phyloP scores from a whole-genome alignment of 2,888 invertebrate species.

The Drosophila flavopinicola region DNA sequence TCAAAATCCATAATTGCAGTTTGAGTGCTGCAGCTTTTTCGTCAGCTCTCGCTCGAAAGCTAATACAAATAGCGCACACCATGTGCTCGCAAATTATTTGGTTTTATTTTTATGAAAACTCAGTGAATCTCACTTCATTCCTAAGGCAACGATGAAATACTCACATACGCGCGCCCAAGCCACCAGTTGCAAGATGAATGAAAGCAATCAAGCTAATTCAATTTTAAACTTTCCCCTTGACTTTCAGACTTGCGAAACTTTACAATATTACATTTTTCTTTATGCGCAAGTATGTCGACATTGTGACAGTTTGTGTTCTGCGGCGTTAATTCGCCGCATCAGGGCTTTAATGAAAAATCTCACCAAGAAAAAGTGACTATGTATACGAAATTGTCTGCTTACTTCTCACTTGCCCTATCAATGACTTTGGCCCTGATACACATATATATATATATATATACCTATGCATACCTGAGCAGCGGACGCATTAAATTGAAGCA shows the following conservation, averaged over 20 bases:
- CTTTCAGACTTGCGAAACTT: slow-evolving; percentile 37
- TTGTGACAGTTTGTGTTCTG: slow-evolving; percentile 29
- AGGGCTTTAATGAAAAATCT: slow-evolving; percentile 42
- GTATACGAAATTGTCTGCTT: slow-evolving; percentile 2
- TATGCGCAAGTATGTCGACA: slow-evolving; percentile 15
- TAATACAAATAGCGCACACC: slow-evolving; percentile 25
- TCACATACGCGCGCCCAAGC: slow-evolving; percentile 9
- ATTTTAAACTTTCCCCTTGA: slow-evolving; percentile 57
- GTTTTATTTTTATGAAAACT: slow-evolving; percentile 12
- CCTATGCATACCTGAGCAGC: slow-evolving; percentile 31
- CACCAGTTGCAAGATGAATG: slow-evolving; percentile 38
- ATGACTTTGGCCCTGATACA: slow-evolving; percentile 11
- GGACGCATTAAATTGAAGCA: slow-evolving; percentile 31
- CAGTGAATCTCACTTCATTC: neutral
- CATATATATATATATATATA: slow-evolving; percentile 13
- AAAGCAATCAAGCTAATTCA: slow-evolving; percentile 57
- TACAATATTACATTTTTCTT: slow-evolving; percentile 43
- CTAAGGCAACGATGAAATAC: slow-evolving; percentile 1
- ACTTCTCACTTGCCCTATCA: neutral
- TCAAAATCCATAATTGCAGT: slow-evolving; percentile 56
- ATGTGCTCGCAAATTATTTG: slow-evolving; percentile 7
- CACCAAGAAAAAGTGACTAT: slow-evolving; percentile 6
- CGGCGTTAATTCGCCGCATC: slow-evolving; percentile 34
- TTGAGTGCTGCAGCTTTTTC: slow-evolving; percentile 41
- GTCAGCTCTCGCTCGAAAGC: slow-evolving; percentile 5